These are phyloP conservation scores for Parapristionchus giblindavisi DNA, from an alignment of 2,888 invertebrate genomes.

Conservation along the genomic window DNA sequence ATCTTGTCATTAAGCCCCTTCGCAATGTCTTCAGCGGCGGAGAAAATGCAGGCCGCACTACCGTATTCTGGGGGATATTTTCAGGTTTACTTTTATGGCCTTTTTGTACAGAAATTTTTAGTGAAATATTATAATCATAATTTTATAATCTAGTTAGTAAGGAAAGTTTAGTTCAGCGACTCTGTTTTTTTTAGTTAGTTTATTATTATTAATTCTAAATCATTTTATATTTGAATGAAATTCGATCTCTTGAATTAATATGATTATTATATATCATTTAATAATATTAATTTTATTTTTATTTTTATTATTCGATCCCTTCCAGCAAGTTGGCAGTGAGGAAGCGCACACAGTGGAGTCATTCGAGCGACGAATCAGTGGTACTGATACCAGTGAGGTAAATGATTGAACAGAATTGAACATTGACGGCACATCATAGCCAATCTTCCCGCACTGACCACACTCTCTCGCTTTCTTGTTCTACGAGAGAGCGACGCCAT, in stretches of 20 bases:
- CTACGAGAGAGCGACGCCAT: too few relatives aligned
- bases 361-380: conserved; percentile 61
- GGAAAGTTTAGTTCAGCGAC: too few relatives aligned
- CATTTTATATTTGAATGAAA: too few relatives aligned
- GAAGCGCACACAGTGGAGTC: conserved; percentile 65
- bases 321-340: conserved; percentile 65
- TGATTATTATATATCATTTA: too few relatives aligned
- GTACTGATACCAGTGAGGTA: conserved; percentile 60
- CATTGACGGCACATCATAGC: background rate
- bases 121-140: background rate
- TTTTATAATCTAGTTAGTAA: too few relatives aligned
- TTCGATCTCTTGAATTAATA: too few relatives aligned
- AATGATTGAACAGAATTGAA: background rate
- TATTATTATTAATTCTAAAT: too few relatives aligned
- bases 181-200: too few relatives aligned
- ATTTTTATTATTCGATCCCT: background rate
- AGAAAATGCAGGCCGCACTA: conserved; percentile 37
- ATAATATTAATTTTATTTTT: too few relatives aligned
- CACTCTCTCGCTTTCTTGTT: too few relatives aligned
- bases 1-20: too few relatives aligned
- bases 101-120: background rate
- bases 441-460: too few relatives aligned
- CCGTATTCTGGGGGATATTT: conserved; percentile 57
- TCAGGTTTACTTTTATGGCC: conserved; percentile 42
- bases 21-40: conserved; percentile 25